These are phyloP conservation scores for Carcharodon carcharias DNA, from an alignment of 2,797 vertebrate species.

Conservation along the genomic window DNA sequence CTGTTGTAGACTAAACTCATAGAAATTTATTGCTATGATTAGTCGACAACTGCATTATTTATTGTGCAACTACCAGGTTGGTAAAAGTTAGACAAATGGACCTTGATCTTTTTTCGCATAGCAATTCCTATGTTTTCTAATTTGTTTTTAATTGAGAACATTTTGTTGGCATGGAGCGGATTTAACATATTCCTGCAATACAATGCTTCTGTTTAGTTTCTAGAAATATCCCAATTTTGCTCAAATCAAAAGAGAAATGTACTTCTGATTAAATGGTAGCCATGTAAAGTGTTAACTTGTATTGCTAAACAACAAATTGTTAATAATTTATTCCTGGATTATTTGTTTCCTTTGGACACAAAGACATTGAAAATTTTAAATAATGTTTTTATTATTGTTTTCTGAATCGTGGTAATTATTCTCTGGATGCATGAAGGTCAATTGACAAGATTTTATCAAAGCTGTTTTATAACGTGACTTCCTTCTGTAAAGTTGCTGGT, in stretches of 20 bases:
- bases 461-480: neutral
- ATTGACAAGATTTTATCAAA: neutral
- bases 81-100: no score
- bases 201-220: no score
- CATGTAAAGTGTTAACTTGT: no score
- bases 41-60: no score
- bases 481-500: neutral
- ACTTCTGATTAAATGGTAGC: no score
- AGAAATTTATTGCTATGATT: neutral
- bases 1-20: neutral
- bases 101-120: no score
- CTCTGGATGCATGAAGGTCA: neutral
- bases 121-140: no score
- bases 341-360: neutral
- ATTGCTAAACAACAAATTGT: neutral
- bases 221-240: no score
- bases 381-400: neutral
- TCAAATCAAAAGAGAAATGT: no score
- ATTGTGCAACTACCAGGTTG: no score
- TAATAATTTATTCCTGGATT: neutral
- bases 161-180: neutral
- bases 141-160: neutral
- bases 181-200: neutral
- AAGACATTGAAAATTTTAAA: neutral
- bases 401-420: neutral